phyloP scores from a whole-genome alignment of 2,113 vertebrate species.

The Cygnus atratus region DNA sequence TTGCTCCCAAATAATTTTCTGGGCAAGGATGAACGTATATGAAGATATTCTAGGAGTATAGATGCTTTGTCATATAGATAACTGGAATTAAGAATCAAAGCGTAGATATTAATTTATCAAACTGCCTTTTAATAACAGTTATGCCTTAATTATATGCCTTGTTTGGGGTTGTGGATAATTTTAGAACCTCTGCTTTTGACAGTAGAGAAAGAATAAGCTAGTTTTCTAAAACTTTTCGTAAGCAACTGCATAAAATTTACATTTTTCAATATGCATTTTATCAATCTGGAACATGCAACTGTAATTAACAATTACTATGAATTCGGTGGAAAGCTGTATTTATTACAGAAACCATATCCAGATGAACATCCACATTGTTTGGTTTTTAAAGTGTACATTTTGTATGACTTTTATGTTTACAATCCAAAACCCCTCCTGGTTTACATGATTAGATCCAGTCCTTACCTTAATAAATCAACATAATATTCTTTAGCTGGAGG shows the following conservation, averaged over 20 bases:
- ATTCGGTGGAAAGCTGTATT: neutral
- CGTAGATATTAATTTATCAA: neutral
- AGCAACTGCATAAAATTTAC: neutral
- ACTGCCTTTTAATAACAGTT: neutral
- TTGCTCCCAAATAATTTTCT: neutral
- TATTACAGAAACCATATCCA: neutral
- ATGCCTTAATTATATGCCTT: neutral
- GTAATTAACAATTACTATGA: neutral
- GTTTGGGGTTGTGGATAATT: neutral
- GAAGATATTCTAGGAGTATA: neutral
- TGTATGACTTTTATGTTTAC: neutral
- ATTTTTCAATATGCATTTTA: neutral
- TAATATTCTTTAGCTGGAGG: neutral
- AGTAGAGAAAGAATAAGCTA: neutral
- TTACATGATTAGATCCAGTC: neutral
- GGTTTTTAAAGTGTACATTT: too few species aligned
- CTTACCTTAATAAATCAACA: neutral
- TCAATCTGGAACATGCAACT: rapidly evolving
- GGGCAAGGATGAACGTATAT: neutral
- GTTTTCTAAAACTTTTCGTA: neutral
- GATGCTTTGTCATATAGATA: neutral
- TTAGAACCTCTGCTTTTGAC: neutral
- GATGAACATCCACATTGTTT: too few species aligned
- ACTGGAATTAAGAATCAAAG: neutral
- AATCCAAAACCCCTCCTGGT: neutral